phyloP scores from a whole-genome alignment of 2,797 vertebrate genomes.

The Betta splendens region DNA sequence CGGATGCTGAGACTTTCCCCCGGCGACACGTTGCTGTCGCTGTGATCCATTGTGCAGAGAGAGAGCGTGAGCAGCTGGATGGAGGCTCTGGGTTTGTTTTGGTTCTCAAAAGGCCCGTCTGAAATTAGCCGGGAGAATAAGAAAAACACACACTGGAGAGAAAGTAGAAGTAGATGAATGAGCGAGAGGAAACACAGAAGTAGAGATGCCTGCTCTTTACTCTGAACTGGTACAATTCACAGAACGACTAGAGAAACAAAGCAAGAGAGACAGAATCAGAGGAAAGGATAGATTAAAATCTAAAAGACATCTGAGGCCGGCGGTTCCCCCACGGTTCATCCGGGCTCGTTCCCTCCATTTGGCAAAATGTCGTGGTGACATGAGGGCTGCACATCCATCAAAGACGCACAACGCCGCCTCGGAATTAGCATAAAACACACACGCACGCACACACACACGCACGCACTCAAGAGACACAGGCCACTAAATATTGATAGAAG shows the following conservation, averaged over 20 bases:
- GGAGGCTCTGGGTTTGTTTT: too few relatives aligned
- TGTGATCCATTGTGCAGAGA: too few relatives aligned
- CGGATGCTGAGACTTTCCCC: constrained; percentile 4
- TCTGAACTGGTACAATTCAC: constrained; percentile 5
- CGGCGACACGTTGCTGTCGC: too few relatives aligned
- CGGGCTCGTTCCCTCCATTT: constrained; percentile 48
- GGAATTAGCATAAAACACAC: constrained; percentile 53
- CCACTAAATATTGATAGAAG: constrained; percentile 48
- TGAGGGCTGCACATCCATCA: constrained; percentile 40
- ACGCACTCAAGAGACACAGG: not conserved
- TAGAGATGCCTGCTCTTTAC: constrained; percentile 2
- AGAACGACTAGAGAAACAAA: constrained; percentile 1
- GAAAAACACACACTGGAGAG: constrained; percentile 27
- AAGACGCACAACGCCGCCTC: constrained; percentile 38
- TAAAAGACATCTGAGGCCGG: constrained; percentile 44
- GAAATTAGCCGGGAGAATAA: constrained; percentile 47
- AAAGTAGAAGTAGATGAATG: constrained; percentile 26
- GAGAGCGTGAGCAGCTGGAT: too few relatives aligned
- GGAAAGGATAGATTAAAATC: constrained; percentile 22
- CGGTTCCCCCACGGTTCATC: constrained; percentile 19
- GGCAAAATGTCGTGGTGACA: constrained; percentile 39
- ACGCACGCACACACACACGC: constrained; percentile 5
- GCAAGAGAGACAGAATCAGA: constrained; percentile 6
- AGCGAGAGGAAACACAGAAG: constrained; percentile 30
- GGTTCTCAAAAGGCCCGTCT: too few relatives aligned